Conservation (phyloP, 2,113 vertebrate genomes). For the Rutilus rutilus region DNA sequence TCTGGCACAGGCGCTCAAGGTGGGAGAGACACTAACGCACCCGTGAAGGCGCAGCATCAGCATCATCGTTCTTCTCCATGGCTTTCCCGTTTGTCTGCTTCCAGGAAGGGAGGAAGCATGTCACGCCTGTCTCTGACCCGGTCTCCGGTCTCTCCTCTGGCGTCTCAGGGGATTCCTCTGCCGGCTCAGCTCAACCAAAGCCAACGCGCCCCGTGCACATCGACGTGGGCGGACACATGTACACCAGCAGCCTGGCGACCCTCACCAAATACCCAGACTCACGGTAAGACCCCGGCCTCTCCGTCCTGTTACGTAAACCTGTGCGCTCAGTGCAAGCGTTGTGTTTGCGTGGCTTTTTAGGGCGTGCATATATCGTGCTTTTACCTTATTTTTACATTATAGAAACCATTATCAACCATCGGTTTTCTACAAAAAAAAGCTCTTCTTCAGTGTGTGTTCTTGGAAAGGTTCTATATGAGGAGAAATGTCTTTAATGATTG, state of each 20-base stretch:
- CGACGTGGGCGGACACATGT: constrained; percentile 99
- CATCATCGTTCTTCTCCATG: constrained; percentile 66
- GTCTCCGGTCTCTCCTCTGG: constrained; percentile 97
- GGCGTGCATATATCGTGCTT: not conserved
- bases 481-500: too few relatives aligned
- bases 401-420: not conserved
- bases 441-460: too few relatives aligned
- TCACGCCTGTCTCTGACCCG: constrained; percentile 97
- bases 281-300: constrained; percentile 80
- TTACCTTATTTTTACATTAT: not conserved
- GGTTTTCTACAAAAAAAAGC: not conserved
- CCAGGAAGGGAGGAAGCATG: constrained; percentile 99
- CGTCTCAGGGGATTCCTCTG: constrained; percentile 95
- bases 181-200: constrained; percentile 98
- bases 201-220: constrained; percentile 98
- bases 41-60: constrained; percentile 63
- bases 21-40: constrained; percentile 63
- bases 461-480: too few relatives aligned
- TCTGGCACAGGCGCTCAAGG: constrained; percentile 69
- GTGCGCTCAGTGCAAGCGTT: not conserved
- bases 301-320: not conserved
- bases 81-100: constrained; percentile 77
- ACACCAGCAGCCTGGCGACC: constrained; percentile 98
- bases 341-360: not conserved
- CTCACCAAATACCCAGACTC: constrained; percentile 98